Evolutionary conservation across 2,113 vertebrate species (phyloP).

Genomic region (Ranitomeya variabilis): DNA sequence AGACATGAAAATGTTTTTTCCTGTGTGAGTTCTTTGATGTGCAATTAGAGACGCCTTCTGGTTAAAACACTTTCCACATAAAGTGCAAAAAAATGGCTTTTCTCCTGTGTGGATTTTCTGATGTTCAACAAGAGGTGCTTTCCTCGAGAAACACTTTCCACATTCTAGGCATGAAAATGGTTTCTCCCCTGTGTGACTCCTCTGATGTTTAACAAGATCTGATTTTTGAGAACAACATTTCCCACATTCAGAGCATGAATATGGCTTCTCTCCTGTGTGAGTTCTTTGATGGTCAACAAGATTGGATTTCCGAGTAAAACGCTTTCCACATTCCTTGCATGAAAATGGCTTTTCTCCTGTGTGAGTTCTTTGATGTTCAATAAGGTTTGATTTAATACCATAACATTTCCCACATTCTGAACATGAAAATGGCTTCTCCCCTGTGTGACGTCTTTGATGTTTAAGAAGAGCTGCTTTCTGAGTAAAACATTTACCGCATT

Average conservation of each 20-base stretch:
- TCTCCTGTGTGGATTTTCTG: neutral
- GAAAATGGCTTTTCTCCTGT: neutral
- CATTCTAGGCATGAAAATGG: neutral
- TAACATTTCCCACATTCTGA: neutral
- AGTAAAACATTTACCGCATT: neutral
- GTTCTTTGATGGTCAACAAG: neutral
- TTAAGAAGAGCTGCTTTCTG: neutral
- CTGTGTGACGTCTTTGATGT: neutral
- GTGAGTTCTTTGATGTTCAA: neutral
- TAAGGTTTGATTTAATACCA: neutral
- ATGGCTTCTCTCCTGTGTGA: neutral
- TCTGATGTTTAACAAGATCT: neutral
- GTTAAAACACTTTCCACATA: neutral
- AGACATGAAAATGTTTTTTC: neutral
- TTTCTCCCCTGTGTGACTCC: neutral
- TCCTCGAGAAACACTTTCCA: neutral
- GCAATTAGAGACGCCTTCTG: neutral
- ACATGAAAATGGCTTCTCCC: neutral
- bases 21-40: neutral
- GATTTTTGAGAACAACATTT: neutral
- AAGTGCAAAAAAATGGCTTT: neutral
- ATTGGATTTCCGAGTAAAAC: neutral
- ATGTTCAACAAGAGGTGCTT: neutral
- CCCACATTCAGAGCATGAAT: neutral
- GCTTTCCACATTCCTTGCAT: neutral